These are phyloP conservation scores for Danio aesculapii DNA, from an alignment of 2,797 vertebrate species.

Conservation along the genomic window DNA sequence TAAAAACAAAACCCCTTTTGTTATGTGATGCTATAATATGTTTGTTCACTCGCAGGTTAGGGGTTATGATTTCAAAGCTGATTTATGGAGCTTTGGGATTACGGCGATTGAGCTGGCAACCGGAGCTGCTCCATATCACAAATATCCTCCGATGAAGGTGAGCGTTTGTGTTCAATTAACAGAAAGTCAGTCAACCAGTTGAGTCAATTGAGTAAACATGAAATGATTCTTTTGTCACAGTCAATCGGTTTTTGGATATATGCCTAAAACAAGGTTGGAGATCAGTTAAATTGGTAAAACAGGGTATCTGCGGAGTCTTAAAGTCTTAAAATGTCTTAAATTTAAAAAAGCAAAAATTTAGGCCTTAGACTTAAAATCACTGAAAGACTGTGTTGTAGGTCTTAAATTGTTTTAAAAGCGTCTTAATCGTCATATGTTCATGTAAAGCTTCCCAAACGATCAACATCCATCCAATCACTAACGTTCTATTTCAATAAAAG, in stretches of 20 bases:
- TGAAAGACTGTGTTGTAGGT: too few relatives aligned
- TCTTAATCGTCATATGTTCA: too few relatives aligned
- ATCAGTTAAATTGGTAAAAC: neutral
- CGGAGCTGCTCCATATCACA: slow-evolving; percentile 95
- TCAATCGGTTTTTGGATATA: neutral
- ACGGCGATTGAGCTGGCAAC: slow-evolving; percentile 96
- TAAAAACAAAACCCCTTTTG: neutral
- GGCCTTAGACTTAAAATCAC: too few relatives aligned
- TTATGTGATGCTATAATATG: neutral
- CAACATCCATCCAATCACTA: too few relatives aligned
- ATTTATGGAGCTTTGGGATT: slow-evolving; percentile 98
- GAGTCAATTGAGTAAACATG: neutral
- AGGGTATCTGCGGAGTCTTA: too few relatives aligned
- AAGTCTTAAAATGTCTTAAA: too few relatives aligned
- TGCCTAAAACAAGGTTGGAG: neutral
- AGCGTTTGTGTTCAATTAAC: slow-evolving; percentile 26
- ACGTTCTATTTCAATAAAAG: too few relatives aligned
- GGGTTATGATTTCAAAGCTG: slow-evolving; percentile 98
- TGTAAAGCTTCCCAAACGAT: too few relatives aligned
- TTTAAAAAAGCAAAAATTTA: too few relatives aligned
- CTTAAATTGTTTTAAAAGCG: too few relatives aligned
- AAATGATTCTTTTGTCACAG: too few relatives aligned
- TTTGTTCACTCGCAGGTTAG: slow-evolving; percentile 80
- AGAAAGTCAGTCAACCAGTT: neutral
- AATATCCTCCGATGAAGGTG: slow-evolving; percentile 98